Evolutionary conservation across 2,888 invertebrate species (phyloP), one percentile per base, ranked within the genome.

Genomic region (Hypselothyrea guttata): DNA sequence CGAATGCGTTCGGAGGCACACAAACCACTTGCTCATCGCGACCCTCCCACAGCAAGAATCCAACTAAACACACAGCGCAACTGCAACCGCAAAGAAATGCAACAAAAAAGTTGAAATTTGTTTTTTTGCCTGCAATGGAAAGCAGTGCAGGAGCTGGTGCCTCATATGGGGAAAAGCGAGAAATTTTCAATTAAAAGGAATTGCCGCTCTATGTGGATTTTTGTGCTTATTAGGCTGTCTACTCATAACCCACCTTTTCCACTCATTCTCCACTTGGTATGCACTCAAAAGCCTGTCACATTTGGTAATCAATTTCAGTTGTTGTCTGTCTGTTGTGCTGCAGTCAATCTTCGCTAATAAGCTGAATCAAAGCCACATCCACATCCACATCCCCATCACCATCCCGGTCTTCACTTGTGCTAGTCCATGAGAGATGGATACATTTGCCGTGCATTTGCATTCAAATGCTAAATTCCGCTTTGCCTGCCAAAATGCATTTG

Each of bases 181-280:
- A 82, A 73, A 86, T 86, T 86, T 87, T 73, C 84, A 85, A 85
- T 85, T 85, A 85, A 86, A 85, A 85, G 84, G 87, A 85, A 85
- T 84, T 86, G 84, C 86, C 75, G 71, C 65, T 71, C 75, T 73
- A 76, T 84, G 83, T 82, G 66, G 72, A 84, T 84, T 83, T 84
- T 82, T 82, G 71, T 82, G 81, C 81, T 81, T 86, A 81, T 81
- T 86, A 81, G 86, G 68, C 85, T 47, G 68, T 38, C 38, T 38
- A 18, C 49, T 59, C 41, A 42, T 30, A 28, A n/a, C n/a, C 8
- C 8, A 18, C 12, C 40, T 16, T 12, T 12, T n/a, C 44, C 15
- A 22, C 27, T 27, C 12, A 33, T 13, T 16, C 2, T 30, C 8
- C 56, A 12, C 40, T 22, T 42, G 40, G 33, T 35, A 54, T 45